phyloP scores from a whole-genome alignment of 2,888 invertebrate species.

The Eupeodes latifasciatus region DNA sequence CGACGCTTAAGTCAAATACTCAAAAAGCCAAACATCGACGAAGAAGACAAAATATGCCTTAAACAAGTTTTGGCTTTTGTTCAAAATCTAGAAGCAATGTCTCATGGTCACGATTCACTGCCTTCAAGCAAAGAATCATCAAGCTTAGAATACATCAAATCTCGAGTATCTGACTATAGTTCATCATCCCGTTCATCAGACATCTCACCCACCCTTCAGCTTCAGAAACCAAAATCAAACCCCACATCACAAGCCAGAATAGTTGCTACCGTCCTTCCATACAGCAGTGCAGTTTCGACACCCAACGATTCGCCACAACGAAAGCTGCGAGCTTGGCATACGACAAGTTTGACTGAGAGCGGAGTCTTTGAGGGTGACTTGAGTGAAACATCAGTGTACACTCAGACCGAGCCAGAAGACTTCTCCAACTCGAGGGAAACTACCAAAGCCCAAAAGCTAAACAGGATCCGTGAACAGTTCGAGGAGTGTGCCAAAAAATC shows the following conservation, averaged over 20 bases:
- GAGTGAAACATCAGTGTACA: too few species aligned
- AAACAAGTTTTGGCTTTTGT: slow-evolving; percentile 87
- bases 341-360: too few species aligned
- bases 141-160: slow-evolving; percentile 84
- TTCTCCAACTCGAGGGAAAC: too few species aligned
- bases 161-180: slow-evolving; percentile 80
- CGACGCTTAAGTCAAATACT: slow-evolving; percentile 79
- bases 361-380: too few species aligned
- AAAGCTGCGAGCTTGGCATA: too few species aligned
- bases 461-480: slow-evolving; percentile 87
- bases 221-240: too few species aligned
- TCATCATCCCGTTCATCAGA: slow-evolving; percentile 78
- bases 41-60: slow-evolving; percentile 87
- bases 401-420: too few species aligned
- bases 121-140: slow-evolving; percentile 85
- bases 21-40: slow-evolving; percentile 81
- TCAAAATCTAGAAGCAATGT: slow-evolving; percentile 86
- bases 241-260: slow-evolving; percentile 83
- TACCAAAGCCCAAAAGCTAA: slow-evolving; percentile 87
- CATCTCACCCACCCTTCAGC: too few species aligned
- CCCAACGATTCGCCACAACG: slow-evolving; percentile 83
- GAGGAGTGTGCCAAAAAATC: too few species aligned
- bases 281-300: slow-evolving; percentile 83
- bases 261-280: slow-evolving; percentile 88
- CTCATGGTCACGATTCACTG: slow-evolving; percentile 80